phyloP scores from a whole-genome alignment of 2,113 vertebrate species.

The Euleptes europaea region DNA sequence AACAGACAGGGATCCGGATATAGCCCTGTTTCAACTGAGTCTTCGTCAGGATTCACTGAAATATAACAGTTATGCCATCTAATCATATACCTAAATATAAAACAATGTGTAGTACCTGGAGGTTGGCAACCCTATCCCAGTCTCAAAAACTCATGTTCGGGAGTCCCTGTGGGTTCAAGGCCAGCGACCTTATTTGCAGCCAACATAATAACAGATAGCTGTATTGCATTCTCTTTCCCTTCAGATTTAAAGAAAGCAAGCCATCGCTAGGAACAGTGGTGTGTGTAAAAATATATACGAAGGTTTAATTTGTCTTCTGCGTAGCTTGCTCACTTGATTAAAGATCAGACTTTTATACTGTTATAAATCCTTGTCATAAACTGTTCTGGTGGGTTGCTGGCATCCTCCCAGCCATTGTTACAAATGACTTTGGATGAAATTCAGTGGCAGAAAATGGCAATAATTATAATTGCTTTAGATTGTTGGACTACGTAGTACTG shows the following conservation, averaged over 20 bases:
- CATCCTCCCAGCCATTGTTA: constrained; percentile 47
- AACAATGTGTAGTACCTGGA: too few species aligned
- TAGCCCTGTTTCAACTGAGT: too few species aligned
- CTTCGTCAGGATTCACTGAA: too few species aligned
- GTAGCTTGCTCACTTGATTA: constrained; percentile 55
- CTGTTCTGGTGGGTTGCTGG: constrained; percentile 29
- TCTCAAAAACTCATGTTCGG: too few species aligned
- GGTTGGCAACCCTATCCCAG: too few species aligned
- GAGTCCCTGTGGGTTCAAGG: neutral
- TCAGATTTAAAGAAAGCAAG: constrained; percentile 42
- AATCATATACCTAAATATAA: too few species aligned
- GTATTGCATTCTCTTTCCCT: neutral
- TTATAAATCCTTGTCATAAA: constrained; percentile 52
- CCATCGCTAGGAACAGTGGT: constrained; percentile 26
- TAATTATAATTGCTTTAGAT: constrained; percentile 60
- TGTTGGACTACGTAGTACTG: constrained; percentile 43
- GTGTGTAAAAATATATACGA: neutral
- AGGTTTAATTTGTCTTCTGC: constrained; percentile 48
- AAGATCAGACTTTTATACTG: constrained; percentile 33
- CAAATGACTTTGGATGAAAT: constrained; percentile 45
- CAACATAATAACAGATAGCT: neutral
- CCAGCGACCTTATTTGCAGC: neutral
- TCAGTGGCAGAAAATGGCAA: constrained; percentile 51
- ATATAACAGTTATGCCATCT: too few species aligned
- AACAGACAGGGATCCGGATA: too few species aligned